Percentiles rank a stretch among this genome's conserved stretches.
Evolutionary conservation across 2,888 invertebrate species (phyloP).

Genomic region (Theodoxus fluviatilis): DNA sequence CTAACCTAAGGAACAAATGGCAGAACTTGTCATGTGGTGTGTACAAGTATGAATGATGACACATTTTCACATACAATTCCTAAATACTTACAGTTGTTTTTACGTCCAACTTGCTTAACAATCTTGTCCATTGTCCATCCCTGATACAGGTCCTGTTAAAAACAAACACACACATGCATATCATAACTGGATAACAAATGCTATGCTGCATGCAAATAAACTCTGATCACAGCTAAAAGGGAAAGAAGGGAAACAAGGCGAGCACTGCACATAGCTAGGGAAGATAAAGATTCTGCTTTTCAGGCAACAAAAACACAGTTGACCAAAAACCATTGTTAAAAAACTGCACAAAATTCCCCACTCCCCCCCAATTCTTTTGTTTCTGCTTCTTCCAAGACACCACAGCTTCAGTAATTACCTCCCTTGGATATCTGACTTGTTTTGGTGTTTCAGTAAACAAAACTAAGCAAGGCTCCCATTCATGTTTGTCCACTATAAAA

Average conservation of each 20-base stretch:
- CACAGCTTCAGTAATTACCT: too few relatives aligned
- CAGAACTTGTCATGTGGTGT: not conserved
- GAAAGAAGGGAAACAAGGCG: not conserved
- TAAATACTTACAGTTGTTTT: constrained; percentile 83
- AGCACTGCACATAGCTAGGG: too few relatives aligned
- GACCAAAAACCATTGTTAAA: too few relatives aligned
- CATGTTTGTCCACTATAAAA: not conserved
- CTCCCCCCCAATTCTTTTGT: too few relatives aligned
- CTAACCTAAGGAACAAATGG: not conserved
- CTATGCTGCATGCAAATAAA: not conserved
- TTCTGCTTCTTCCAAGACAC: too few relatives aligned
- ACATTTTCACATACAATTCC: not conserved
- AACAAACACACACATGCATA: not conserved
- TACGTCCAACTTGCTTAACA: constrained; percentile 77
- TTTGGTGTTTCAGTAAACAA: too few relatives aligned
- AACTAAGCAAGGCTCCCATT: too few relatives aligned
- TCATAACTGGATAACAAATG: not conserved
- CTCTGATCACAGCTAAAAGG: not conserved
- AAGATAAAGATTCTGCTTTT: too few relatives aligned
- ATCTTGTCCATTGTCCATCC: constrained; percentile 98
- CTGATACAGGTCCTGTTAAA: constrained; percentile 80
- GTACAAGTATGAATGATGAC: not conserved
- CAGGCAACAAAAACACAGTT: too few relatives aligned
- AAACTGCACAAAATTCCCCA: too few relatives aligned
- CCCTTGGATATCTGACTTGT: too few relatives aligned